phyloP scores from a whole-genome alignment of 2,113 vertebrate species.

The Solenodon paradoxus region DNA sequence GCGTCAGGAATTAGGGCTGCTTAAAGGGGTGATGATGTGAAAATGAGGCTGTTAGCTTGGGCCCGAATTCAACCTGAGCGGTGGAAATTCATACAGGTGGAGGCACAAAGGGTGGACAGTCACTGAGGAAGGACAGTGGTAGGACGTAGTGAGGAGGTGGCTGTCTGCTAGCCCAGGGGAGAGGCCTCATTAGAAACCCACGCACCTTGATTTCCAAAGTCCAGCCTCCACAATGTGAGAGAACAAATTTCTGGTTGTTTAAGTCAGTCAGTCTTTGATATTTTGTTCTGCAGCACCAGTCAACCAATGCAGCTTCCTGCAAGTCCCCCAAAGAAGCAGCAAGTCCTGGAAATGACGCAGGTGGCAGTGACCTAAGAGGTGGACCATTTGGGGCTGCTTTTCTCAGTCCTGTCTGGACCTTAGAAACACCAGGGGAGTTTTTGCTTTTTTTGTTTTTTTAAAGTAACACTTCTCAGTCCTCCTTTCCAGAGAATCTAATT shows the following conservation, averaged over 20 bases:
- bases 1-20: not conserved
- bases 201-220: not conserved
- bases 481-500: not conserved
- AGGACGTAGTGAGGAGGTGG: not conserved
- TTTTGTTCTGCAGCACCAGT: not conserved
- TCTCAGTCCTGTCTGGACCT: not conserved
- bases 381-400: not conserved
- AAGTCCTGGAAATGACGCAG: not conserved
- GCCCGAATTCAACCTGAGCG: not conserved
- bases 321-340: no score
- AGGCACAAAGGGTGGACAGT: not conserved
- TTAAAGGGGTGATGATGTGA: not conserved
- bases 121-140: accelerated
- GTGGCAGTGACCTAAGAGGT: not conserved
- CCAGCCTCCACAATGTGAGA: not conserved
- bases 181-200: not conserved
- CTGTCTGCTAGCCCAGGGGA: not conserved
- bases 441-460: no score
- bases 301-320: accelerated
- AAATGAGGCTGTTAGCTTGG: not conserved
- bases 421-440: not conserved
- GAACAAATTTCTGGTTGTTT: not conserved
- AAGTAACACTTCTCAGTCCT: not conserved
- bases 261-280: not conserved
- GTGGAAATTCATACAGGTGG: not conserved